A percentile compares a stretch with the other conserved stretches of the same genome.
Evolutionary conservation across 2,113 vertebrate species (phyloP).

Genomic region (Cyanoliseus patagonus): DNA sequence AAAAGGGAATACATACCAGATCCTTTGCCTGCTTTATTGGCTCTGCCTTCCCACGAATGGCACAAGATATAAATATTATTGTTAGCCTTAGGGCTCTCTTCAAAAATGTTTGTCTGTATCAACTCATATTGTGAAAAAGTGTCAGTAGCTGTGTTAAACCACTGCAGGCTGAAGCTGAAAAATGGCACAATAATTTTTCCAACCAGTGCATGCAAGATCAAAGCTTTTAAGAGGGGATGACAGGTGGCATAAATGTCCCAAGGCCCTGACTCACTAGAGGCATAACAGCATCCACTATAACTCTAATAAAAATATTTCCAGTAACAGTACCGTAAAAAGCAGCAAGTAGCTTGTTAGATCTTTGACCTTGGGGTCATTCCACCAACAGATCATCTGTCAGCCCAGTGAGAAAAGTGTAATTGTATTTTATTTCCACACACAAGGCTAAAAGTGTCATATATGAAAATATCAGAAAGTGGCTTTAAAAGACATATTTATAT

Average conservation of each 20-base stretch:
- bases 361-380: conserved; percentile 13
- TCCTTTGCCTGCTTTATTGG: conserved; percentile 61
- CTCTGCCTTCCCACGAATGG: conserved; percentile 57
- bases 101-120: conserved; percentile 71
- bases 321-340: neutral
- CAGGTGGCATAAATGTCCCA: conserved; percentile 55
- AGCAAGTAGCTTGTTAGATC: conserved; percentile 25
- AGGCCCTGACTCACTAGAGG: conserved; percentile 34
- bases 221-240: conserved; percentile 64
- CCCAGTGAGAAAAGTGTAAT: neutral
- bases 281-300: conserved; percentile 10
- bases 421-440: neutral
- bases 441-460: neutral
- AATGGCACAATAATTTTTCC: conserved; percentile 69
- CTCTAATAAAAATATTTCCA: conserved; percentile 39
- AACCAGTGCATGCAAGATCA: conserved; percentile 60
- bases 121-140: conserved; percentile 64
- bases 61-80: conserved; percentile 73
- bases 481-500: neutral
- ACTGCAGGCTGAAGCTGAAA: conserved; percentile 67
- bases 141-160: conserved; percentile 60
- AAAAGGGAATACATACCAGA: conserved; percentile 35
- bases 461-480: neutral
- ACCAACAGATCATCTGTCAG: conserved; percentile 9
- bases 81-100: conserved; percentile 68